Evolutionary conservation across 2,797 vertebrate species (phyloP).

Genomic region (Hydrolagus colliei): DNA sequence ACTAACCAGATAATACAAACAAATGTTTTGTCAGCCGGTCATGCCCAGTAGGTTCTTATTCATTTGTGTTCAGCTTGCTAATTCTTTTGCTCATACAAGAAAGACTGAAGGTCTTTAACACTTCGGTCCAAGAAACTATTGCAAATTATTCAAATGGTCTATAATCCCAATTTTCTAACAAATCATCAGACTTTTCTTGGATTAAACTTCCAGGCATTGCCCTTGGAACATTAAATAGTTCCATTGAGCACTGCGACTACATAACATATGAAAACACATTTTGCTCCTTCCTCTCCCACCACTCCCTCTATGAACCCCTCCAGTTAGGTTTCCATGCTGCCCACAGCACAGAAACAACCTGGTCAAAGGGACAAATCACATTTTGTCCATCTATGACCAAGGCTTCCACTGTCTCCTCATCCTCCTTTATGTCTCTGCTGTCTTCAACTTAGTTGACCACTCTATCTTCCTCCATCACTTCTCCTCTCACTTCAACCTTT

Average conservation of each 20-base stretch:
- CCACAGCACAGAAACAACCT: too few species aligned
- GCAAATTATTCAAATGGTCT: not conserved
- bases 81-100: not conserved
- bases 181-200: not conserved
- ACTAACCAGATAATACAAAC: not conserved
- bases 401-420: too few species aligned
- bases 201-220: not conserved
- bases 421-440: too few species aligned
- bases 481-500: too few species aligned
- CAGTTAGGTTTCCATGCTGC: too few species aligned
- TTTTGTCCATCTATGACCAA: too few species aligned
- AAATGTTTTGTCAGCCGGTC: not conserved
- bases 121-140: not conserved
- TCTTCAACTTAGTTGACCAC: too few species aligned
- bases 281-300: too few species aligned
- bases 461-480: too few species aligned
- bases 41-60: not conserved
- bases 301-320: too few species aligned
- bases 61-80: not conserved
- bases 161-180: not conserved
- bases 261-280: too few species aligned
- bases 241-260: not conserved
- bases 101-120: not conserved
- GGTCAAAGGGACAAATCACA: too few species aligned
- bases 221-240: not conserved